Conservation (phyloP, 2,113 vertebrate species). For the Numida meleagris region DNA sequence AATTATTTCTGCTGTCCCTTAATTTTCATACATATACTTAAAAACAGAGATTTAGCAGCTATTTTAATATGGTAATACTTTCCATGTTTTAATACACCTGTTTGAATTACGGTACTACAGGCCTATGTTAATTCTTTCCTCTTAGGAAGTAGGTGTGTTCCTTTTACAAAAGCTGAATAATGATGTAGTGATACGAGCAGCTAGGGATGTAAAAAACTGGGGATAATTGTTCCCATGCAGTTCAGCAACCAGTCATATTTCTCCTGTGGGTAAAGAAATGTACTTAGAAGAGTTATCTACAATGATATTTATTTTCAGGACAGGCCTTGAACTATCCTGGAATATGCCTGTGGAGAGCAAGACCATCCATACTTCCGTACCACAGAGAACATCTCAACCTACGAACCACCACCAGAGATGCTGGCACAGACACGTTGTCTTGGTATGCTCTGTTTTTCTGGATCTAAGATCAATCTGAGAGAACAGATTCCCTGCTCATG, state of each 20-base stretch:
- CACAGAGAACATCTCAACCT: not conserved
- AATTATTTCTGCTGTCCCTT: not conserved
- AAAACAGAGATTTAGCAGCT: not conserved
- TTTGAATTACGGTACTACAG: not conserved
- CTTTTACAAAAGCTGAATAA: not conserved
- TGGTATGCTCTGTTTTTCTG: not conserved
- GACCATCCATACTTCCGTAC: not conserved
- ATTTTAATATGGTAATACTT: not conserved
- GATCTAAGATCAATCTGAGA: not conserved
- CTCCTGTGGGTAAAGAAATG: not conserved
- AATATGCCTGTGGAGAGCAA: not conserved
- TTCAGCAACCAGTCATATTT: not conserved
- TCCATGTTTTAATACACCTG: not conserved
- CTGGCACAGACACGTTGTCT: not conserved
- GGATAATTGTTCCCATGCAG: not conserved
- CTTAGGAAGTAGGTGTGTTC: not conserved
- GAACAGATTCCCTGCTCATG: not conserved
- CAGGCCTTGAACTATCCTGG: not conserved
- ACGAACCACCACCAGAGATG: not conserved
- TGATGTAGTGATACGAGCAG: not conserved
- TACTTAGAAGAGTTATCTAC: not conserved
- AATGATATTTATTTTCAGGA: not conserved
- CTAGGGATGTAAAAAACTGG: not conserved
- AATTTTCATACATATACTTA: not conserved
- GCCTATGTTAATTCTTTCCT: not conserved